Evolutionary conservation across 2,888 invertebrate genomes (phyloP).

Genomic region (Leptura quadrifasciata): DNA sequence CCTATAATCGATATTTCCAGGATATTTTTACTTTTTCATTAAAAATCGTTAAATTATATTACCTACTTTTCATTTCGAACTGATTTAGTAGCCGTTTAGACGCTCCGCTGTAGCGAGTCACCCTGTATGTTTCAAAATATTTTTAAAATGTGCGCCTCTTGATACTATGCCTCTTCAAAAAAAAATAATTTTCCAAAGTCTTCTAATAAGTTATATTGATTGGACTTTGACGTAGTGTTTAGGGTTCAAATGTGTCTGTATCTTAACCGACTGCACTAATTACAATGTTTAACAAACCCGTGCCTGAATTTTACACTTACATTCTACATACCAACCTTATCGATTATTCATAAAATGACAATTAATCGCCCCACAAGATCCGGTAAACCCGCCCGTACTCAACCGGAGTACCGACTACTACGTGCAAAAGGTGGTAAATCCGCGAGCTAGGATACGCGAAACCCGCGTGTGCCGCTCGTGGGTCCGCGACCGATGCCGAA

Average conservation of each 20-base stretch:
- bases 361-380: constrained; percentile 23
- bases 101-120: too few species aligned
- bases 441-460: constrained; percentile 34
- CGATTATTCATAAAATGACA: constrained; percentile 25
- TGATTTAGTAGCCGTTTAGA: too few species aligned
- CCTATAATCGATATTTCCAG: too few species aligned
- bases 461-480: constrained; percentile 30
- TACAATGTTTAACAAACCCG: not conserved
- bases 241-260: not conserved
- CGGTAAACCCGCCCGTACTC: constrained; percentile 24
- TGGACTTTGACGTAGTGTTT: too few species aligned
- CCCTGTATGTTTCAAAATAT: too few species aligned
- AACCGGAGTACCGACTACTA: constrained; percentile 27
- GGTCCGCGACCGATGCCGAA: constrained; percentile 51
- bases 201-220: too few species aligned
- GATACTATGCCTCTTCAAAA: too few species aligned
- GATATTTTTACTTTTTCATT: too few species aligned
- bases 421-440: constrained; percentile 40
- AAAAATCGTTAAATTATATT: too few species aligned
- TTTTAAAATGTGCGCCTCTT: too few species aligned
- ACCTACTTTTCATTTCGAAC: too few species aligned
- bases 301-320: not conserved
- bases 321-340: not conserved
- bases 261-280: not conserved
- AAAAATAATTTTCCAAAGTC: too few species aligned